A percentile compares a stretch with the other conserved stretches of the same genome.
phyloP scores from a whole-genome alignment of 1,140 invertebrate species.

The Aradophagus sp. region DNA sequence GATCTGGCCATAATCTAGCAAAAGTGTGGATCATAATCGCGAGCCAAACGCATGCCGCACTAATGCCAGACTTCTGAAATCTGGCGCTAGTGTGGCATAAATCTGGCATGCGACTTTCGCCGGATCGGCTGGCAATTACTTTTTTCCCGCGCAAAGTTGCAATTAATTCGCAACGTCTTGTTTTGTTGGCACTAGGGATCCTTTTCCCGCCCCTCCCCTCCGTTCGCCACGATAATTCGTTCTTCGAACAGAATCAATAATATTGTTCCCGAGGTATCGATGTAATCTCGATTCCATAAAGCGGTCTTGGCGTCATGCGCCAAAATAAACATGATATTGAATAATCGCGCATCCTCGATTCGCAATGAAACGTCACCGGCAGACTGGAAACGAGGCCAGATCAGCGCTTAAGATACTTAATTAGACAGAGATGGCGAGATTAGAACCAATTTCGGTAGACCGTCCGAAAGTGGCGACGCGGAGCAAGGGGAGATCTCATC shows the following conservation, averaged over 20 bases:
- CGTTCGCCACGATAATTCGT: neutral
- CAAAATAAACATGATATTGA: constrained; percentile 12
- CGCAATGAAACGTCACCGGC: constrained; percentile 25
- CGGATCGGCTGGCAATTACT: too few relatives aligned
- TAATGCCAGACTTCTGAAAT: too few relatives aligned
- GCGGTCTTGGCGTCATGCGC: neutral
- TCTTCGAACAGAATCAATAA: neutral
- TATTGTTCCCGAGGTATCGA: neutral
- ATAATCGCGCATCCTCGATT: constrained; percentile 10
- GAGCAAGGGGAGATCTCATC: constrained; percentile 32
- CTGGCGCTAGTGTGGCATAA: too few relatives aligned
- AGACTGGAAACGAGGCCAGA: constrained; percentile 20
- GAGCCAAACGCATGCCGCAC: too few relatives aligned
- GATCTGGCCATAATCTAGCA: too few relatives aligned
- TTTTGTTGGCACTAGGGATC: neutral
- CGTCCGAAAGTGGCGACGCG: constrained; percentile 21
- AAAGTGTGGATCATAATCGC: too few relatives aligned
- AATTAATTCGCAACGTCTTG: neutral
- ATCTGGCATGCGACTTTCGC: too few relatives aligned
- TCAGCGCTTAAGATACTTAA: constrained; percentile 33
- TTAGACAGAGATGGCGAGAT: constrained; percentile 41
- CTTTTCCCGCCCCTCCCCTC: too few relatives aligned
- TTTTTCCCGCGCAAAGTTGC: too few relatives aligned
- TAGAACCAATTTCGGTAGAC: constrained; percentile 49
- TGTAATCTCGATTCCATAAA: constrained; percentile 4